These are phyloP conservation scores for Neoniphon sammara DNA, from an alignment of 2,797 vertebrate genomes.

Conservation along the genomic window DNA sequence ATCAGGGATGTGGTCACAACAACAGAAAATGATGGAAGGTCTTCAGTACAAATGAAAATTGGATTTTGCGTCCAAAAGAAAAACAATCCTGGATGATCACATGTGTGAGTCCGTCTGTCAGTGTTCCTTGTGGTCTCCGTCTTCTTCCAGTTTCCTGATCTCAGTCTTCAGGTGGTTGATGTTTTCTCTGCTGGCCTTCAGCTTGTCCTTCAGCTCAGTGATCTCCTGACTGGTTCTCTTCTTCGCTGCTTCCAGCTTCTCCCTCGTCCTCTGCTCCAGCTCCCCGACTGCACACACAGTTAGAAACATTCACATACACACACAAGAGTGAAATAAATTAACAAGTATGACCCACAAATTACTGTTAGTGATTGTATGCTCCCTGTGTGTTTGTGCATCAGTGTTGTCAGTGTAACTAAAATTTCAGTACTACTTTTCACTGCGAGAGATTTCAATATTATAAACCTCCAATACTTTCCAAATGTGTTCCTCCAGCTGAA, in stretches of 20 bases:
- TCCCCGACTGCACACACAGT: conserved; percentile 85
- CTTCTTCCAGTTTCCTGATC: conserved; percentile 96
- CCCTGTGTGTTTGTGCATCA: too few species aligned
- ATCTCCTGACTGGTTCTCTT: conserved; percentile 98
- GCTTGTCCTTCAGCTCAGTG: conserved; percentile 94
- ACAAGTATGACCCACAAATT: too few species aligned
- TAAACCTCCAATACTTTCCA: too few species aligned
- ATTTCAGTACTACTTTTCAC: too few species aligned
- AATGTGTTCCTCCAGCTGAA: too few species aligned
- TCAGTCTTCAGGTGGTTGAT: conserved; percentile 97
- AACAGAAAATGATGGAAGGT: neutral
- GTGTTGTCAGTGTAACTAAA: too few species aligned
- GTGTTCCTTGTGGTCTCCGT: conserved; percentile 94
- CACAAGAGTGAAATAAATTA: too few species aligned
- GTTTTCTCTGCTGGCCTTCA: conserved; percentile 97
- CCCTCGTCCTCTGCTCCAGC: conserved; percentile 93
- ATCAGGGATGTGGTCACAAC: neutral
- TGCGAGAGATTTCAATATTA: too few species aligned
- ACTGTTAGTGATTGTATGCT: too few species aligned
- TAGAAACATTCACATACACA: neutral
- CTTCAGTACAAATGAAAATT: neutral
- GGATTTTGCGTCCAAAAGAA: neutral
- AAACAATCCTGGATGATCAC: neutral
- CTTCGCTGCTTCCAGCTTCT: conserved; percentile 94
- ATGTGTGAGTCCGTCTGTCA: conserved; percentile 58